phyloP scores from a whole-genome alignment of 2,113 vertebrate genomes.

The Podiceps cristatus region DNA sequence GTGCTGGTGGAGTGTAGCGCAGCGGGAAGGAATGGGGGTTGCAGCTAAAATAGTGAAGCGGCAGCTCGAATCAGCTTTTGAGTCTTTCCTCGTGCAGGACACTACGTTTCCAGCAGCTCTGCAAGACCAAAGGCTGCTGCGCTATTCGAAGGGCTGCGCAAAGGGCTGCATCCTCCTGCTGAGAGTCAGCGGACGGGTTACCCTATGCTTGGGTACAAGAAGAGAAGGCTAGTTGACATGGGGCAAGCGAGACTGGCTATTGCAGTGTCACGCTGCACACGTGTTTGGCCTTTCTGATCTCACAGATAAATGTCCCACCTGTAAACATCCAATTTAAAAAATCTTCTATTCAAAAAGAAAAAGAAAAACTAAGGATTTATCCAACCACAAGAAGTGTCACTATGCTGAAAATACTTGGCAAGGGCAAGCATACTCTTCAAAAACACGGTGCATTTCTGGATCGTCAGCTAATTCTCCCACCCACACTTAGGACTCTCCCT shows the following conservation, averaged over 20 bases:
- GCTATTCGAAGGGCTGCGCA: background rate
- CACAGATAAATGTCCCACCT: background rate
- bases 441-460: background rate
- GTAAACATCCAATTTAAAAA: background rate
- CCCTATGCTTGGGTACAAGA: background rate
- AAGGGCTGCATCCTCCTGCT: background rate
- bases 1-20: background rate
- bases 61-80: background rate
- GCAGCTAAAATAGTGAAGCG: background rate
- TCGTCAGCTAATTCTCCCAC: background rate
- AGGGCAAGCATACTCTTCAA: background rate
- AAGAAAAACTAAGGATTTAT: background rate
- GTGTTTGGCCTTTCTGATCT: background rate
- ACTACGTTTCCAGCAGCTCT: background rate
- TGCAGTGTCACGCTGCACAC: background rate
- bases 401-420: background rate
- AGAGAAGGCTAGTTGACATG: accelerated
- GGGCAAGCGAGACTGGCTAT: background rate
- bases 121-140: background rate
- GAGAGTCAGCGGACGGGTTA: background rate
- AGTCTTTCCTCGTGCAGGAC: accelerated
- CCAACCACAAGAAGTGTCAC: background rate
- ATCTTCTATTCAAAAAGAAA: background rate
- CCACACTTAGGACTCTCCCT: accelerated
- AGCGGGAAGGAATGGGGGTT: background rate